Evolutionary conservation across 2,113 vertebrate species (phyloP), one percentile per base, ranked within the genome.

Genomic region (Agapornis roseicollis): DNA sequence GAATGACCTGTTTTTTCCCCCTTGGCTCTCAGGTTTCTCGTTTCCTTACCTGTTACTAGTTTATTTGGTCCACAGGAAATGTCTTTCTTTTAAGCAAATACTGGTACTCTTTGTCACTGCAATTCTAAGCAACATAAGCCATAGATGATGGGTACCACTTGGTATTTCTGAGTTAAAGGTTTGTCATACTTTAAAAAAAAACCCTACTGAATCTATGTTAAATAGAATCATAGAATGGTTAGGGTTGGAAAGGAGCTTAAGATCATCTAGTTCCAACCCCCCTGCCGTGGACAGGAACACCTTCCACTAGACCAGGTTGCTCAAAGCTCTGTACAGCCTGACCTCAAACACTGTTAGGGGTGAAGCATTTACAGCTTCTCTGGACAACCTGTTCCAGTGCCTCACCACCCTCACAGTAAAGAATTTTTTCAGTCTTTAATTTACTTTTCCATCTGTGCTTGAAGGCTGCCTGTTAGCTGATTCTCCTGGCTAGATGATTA

Each of bases 11-110:
- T 22, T 91, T 46, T 72, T 89, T 85, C 39, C 66, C 33, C 56
- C 56, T 56, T 82, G 52, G 17, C 25, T 95, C 91, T 96, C 65
- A 8, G 35, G 76, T 96, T 96, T 97, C 93, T 85, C 24, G 63
- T 92, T 92, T 80, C 42, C 53, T 89, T 88, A 83, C 71, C 42
- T 80, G 14, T 58, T 88, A 24, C 6, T 17, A 19, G 29, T 79
- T 97, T 88, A 37, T 49, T 66, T 88, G 4, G 53, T 94, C 44
- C 47, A 41, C 73, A 77, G 81, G 85, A 94, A 94, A 66, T 87
- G 64, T 83, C 73, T 87, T 76, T 72, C 37, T 92, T 82, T 88
- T 73, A 81, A 88, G 78, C 52, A 93, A 91, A 83, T 77, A 81
- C 42, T 83, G 18, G 6, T 82, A 61, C 28, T 74, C 68, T 85